Conservation (phyloP, 2,888 invertebrate genomes). For the Drosophila engyochracea region DNA sequence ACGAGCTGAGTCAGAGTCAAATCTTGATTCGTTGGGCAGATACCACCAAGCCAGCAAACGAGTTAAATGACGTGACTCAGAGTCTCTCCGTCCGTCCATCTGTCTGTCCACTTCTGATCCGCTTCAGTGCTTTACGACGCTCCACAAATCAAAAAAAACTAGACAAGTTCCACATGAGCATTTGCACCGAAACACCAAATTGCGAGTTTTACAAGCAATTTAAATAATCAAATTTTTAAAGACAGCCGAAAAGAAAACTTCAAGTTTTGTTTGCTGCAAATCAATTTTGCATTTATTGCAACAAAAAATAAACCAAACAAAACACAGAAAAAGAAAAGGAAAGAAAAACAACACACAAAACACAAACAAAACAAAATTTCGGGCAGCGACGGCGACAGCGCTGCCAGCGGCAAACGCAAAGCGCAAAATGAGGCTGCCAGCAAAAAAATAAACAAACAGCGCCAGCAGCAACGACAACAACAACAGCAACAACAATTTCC, state of each 20-base stretch:
- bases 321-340: slow-evolving; percentile 21
- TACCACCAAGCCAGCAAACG: slow-evolving; percentile 26
- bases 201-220: slow-evolving; percentile 25
- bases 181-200: neutral
- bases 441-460: slow-evolving; percentile 41
- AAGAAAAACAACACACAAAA: slow-evolving; percentile 49
- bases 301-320: slow-evolving; percentile 22
- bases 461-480: slow-evolving; percentile 23
- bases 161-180: slow-evolving; percentile 4
- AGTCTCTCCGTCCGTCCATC: neutral
- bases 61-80: slow-evolving; percentile 38
- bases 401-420: slow-evolving; percentile 42
- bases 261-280: slow-evolving; percentile 17
- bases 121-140: slow-evolving; percentile 13
- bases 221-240: slow-evolving; percentile 10
- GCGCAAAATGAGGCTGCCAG: slow-evolving; percentile 29
- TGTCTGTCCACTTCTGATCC: slow-evolving; percentile 12
- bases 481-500: slow-evolving; percentile 12
- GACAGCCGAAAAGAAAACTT: neutral
- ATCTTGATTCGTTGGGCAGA: slow-evolving; percentile 19
- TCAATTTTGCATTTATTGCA: slow-evolving; percentile 39
- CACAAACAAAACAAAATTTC: slow-evolving; percentile 61
- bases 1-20: slow-evolving; percentile 32
- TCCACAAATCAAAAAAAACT: slow-evolving; percentile 13
- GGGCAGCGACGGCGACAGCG: slow-evolving; percentile 50